Conservation (phyloP, 2,888 invertebrate genomes). For the Conchocele bisecta region DNA sequence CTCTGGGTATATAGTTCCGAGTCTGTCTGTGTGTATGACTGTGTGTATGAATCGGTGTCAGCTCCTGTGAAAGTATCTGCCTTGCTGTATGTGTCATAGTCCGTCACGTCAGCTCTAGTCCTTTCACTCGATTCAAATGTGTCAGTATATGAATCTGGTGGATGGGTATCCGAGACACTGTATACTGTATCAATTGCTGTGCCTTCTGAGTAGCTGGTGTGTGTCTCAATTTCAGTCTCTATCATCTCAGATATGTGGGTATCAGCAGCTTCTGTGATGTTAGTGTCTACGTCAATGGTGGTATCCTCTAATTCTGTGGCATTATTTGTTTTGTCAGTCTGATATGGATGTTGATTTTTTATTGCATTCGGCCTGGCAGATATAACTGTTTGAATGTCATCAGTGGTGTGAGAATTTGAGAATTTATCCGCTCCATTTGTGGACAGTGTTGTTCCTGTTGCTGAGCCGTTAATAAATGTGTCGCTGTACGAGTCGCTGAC, state of each 20-base stretch:
- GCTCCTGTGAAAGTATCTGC: no score
- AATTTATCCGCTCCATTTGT: not conserved
- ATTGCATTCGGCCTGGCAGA: slow-evolving; percentile 26
- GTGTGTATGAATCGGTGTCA: no score
- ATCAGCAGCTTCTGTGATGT: slow-evolving; percentile 19
- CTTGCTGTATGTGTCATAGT: no score
- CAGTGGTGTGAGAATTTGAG: not conserved
- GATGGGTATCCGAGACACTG: slow-evolving; percentile 32
- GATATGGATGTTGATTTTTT: slow-evolving; percentile 22
- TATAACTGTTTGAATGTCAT: slow-evolving; percentile 29
- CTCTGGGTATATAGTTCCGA: no score
- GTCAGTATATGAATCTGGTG: slow-evolving; percentile 48
- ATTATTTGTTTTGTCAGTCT: slow-evolving; percentile 28
- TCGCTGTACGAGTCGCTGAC: slow-evolving; percentile 43
- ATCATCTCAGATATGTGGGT: no score
- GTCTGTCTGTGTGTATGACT: no score
- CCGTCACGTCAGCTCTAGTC: no score
- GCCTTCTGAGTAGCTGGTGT: not conserved
- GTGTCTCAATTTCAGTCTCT: slow-evolving; percentile 3
- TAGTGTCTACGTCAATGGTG: slow-evolving; percentile 34
- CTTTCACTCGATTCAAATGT: slow-evolving; percentile 55
- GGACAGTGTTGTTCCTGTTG: slow-evolving; percentile 15
- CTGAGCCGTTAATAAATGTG: slow-evolving; percentile 37
- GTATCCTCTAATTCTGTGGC: slow-evolving; percentile 40
- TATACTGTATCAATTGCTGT: slow-evolving; percentile 14